Evolutionary conservation across 2,888 invertebrate species (phyloP), one percentile per base, ranked within the genome.

Genomic region (Isoperla grammatica): DNA sequence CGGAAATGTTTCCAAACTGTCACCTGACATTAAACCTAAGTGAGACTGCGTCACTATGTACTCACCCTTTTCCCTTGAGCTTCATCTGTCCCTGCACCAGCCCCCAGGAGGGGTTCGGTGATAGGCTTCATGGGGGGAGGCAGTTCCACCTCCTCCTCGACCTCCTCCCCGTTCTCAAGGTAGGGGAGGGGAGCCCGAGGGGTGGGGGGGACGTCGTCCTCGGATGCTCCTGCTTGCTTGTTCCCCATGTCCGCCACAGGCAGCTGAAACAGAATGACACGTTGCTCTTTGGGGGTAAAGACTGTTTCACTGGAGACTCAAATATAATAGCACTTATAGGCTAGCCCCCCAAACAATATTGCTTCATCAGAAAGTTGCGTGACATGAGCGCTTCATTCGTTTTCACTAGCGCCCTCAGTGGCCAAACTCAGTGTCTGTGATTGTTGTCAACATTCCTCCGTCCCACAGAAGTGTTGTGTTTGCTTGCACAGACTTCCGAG

Each of bases 61-160:
- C 80, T 79, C 71, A 84, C 84, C 75, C 83, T 73, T 72, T 81
- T 81, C 67, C 80, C 78, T 61, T 81, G 79, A 68, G 78, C 79
- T 61, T 77, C 75, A 20, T 69, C 81, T 77, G 68, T 80, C 45
- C 70, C 67, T 2, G 72, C 73, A 61, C 74, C 68, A 60, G 75
- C 70, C 6, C 76, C 75, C 56, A 79, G 73, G 55, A 79, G 76
- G 35, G 79, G 77, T 70, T 89, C 92, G 73, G 90, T 88, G 67
- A 94, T 90, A n/a, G 92, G 92, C 72, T 93, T 91, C 96, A 95
- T 95, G 1, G 95, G 95, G 37, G 96, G 95, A 56, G 95, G 96
- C 67, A 95, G 78, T 76, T 94, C 95, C 12, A 92, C 81, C 35
- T 86, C 84, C 17, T 79, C 81, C 71, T 91, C 90, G 12, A 78